phyloP scores from a whole-genome alignment of 2,113 vertebrate genomes.

The Ploceus nigricollis region DNA sequence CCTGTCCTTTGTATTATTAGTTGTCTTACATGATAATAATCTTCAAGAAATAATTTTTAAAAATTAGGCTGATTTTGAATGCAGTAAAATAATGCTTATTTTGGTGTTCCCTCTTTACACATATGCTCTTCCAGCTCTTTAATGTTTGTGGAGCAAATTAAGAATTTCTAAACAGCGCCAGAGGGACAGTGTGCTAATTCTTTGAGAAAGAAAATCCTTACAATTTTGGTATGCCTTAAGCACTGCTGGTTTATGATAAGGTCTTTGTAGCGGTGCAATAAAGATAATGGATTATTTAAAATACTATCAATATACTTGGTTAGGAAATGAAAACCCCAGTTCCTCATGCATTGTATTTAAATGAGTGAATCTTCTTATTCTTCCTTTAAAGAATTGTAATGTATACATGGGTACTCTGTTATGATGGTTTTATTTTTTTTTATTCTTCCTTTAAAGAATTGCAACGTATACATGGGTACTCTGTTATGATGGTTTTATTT shows the following conservation, averaged over 20 bases:
- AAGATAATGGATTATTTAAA: conserved; percentile 56
- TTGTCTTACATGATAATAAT: conserved; percentile 2
- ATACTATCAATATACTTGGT: neutral
- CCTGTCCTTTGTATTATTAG: neutral
- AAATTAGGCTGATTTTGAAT: conserved; percentile 24
- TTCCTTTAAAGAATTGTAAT: neutral
- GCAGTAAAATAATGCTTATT: conserved; percentile 50
- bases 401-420: neutral
- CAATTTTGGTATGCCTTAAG: conserved; percentile 8
- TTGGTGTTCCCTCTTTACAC: neutral
- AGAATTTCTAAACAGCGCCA: conserved; percentile 49
- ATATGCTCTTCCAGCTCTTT: conserved; percentile 25
- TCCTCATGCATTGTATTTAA: neutral
- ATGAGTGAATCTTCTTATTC: neutral
- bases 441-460: neutral
- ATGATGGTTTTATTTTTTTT: neutral
- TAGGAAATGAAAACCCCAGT: neutral
- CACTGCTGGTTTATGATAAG: neutral
- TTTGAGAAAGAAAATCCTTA: conserved; percentile 30
- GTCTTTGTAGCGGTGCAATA: conserved; percentile 14
- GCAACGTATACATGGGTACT: neutral
- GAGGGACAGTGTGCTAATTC: conserved; percentile 33
- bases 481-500: neutral
- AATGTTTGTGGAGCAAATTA: conserved; percentile 40
- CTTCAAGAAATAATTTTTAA: neutral